phyloP scores from a whole-genome alignment of 2,113 vertebrate genomes.

The Percopsis transmontana region DNA sequence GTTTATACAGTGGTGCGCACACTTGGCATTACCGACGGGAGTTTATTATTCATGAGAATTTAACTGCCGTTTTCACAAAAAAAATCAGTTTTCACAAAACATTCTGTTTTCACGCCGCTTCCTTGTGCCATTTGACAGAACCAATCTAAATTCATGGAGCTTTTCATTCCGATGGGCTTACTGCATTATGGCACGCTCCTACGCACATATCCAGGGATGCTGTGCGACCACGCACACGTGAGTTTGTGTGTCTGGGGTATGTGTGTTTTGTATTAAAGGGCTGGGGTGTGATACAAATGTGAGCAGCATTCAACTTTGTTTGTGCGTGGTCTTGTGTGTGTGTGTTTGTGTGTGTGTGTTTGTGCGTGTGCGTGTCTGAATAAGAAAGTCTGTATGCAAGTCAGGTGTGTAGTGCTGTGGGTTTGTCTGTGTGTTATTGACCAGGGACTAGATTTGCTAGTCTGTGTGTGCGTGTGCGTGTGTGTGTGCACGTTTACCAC shows the following conservation, averaged over 20 bases:
- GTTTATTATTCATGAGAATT: constrained; percentile 60
- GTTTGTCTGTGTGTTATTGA: neutral
- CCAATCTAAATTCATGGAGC: constrained; percentile 56
- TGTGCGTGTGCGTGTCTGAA: neutral
- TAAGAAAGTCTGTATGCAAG: neutral
- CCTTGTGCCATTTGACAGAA: constrained; percentile 14
- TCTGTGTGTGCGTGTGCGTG: neutral
- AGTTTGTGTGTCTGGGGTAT: constrained; percentile 4
- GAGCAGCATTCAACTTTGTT: neutral
- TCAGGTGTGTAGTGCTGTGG: neutral
- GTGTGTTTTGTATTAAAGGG: neutral
- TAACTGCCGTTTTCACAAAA: constrained; percentile 43
- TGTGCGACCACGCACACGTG: neutral
- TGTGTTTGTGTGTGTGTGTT: constrained; percentile 13
- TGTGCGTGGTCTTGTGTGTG: neutral
- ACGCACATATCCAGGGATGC: neutral
- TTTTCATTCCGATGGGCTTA: constrained; percentile 42
- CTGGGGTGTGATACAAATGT: neutral
- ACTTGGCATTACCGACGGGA: constrained; percentile 21
- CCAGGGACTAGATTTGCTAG: neutral
- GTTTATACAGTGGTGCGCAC: neutral
- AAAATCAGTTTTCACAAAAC: constrained; percentile 40
- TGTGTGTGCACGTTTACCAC: constrained; percentile 76
- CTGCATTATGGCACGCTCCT: constrained; percentile 40
- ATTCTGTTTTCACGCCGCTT: constrained; percentile 41